These are phyloP conservation scores for Gymnocheta viridis DNA, from an alignment of 2,888 invertebrate genomes.

Conservation along the genomic window DNA sequence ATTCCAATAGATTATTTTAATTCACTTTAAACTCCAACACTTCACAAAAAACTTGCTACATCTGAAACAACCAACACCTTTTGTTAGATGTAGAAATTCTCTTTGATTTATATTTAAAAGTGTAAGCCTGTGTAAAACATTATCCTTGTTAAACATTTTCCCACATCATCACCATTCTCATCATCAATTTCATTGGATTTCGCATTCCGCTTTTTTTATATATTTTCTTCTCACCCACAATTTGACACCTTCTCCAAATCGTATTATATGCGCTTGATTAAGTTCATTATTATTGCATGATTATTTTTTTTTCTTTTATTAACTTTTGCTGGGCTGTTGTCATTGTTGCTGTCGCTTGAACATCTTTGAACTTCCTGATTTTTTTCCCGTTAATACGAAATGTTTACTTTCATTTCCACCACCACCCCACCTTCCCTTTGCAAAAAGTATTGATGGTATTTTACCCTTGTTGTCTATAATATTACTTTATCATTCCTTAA, in stretches of 20 bases:
- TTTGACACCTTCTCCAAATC: conserved; percentile 60
- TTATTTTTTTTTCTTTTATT: conserved; percentile 56
- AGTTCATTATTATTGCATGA: conserved; percentile 73
- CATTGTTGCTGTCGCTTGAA: conserved; percentile 29
- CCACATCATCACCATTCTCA: conserved; percentile 32
- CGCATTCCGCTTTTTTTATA: neutral
- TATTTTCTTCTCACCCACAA: conserved; percentile 23
- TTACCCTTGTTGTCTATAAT: conserved; percentile 10
- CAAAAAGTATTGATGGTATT: neutral
- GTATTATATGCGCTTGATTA: conserved; percentile 62
- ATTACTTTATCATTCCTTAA: conserved; percentile 12
- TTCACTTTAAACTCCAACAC: neutral
- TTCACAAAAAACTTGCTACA: neutral
- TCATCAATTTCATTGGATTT: conserved; percentile 44
- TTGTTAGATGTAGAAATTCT: neutral
- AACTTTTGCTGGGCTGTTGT: conserved; percentile 20
- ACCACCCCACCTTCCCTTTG: neutral
- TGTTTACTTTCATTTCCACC: neutral
- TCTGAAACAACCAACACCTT: neutral
- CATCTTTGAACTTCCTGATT: conserved; percentile 43
- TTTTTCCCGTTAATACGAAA: conserved; percentile 18
- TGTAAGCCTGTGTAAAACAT: conserved; percentile 1
- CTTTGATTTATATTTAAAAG: conserved; percentile 32
- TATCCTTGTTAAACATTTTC: conserved; percentile 49
- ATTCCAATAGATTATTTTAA: conserved; percentile 9